Base-by-base conservation (phyloP, 2,888 invertebrate genomes). In the Adelognathus sp. region DNA sequence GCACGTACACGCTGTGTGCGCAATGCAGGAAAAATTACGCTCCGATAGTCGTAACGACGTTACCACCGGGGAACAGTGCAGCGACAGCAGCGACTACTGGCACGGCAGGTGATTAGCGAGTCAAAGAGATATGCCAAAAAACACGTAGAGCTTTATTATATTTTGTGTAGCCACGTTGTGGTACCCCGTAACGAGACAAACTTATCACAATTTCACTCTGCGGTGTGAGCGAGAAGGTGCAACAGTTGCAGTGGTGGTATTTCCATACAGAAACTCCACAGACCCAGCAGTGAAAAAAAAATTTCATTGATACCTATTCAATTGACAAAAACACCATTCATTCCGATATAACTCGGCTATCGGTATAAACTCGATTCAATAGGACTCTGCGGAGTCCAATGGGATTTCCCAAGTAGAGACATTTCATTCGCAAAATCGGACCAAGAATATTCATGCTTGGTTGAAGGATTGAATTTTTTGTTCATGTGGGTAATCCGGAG, bases 101-200 rank as follows among this genome's bases (percentile, higher is more conserved):
- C 54, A 46, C 46, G 56, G 44, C 56, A 44, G 24, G 54, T 80
- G 71, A 85, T 84, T 80, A 76, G 69, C 52, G 39, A 75, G 60
- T 81, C 83, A 82, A 81, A 83, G 81, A 81, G 83, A 81, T 71
- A 63, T 50, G 71, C 31, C 16, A 36, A 31, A 21, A n/a, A 52
- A 9, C 7, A 36, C 29, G 50, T 39, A 14, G 9, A 16, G 33
- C 63, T 31, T 44, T 72, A 52, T 63, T 63, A 72, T 72, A 72
- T 63, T 72, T 36, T 29, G 18, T 33, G 18, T n/a, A 44, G 31
- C 21, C 14, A 33, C 21, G 24, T 3, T 33, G 9, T 11, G n/a
- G 24, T 21, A 24, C 50, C 50, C 50, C 14, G 75, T 83, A 84
- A 85, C 84, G 84, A 85, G 83, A 81, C 85, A 85, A 85, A 83